Evolutionary conservation across 2,113 vertebrate genomes (phyloP).

Genomic region (Bos indicus): DNA sequence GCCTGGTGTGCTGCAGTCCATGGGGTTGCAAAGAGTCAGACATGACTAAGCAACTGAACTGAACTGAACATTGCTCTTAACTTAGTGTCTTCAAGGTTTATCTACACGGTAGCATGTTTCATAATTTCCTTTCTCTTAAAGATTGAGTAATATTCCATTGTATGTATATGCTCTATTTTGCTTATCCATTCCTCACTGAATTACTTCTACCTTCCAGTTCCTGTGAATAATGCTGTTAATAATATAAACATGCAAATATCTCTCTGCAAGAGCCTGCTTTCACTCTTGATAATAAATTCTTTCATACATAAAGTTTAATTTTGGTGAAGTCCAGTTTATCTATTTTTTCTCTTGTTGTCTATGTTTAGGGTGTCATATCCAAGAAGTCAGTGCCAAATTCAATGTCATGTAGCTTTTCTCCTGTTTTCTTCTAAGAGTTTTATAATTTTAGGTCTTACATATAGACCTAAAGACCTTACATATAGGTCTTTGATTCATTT

Average conservation of each 20-base stretch:
- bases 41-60: background rate
- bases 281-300: background rate
- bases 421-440: background rate
- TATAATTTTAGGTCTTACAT: too few relatives aligned
- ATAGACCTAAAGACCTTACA: background rate
- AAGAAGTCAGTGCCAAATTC: background rate
- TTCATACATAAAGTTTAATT: background rate
- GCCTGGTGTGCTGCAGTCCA: background rate
- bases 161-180: background rate
- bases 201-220: background rate
- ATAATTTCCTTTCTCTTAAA: background rate
- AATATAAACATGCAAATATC: background rate
- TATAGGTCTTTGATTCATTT: background rate
- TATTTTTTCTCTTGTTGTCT: background rate
- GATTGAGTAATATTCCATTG: background rate
- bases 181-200: background rate
- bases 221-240: background rate
- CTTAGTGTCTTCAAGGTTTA: background rate
- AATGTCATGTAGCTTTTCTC: background rate
- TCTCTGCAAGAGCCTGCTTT: background rate
- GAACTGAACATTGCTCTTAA: background rate
- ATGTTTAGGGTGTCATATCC: background rate
- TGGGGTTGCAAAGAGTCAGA: background rate
- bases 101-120: rapidly evolving
- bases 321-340: background rate